Conservation (phyloP, 1,140 invertebrate species). For the Cyphomyrmex costatus region DNA sequence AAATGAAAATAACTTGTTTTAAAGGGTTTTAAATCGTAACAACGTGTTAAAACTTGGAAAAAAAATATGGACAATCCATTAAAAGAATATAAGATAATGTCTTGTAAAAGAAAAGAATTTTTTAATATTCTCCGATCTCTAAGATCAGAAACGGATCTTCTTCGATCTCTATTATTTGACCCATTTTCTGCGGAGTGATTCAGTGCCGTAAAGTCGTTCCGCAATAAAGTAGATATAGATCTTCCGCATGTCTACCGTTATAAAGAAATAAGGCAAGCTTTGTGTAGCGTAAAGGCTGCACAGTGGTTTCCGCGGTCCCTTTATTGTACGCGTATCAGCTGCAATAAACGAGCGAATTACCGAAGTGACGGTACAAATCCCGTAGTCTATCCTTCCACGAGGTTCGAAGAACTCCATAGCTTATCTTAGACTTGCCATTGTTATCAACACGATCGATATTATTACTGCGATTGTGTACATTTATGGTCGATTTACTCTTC, state of each 20-base stretch:
- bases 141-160: slow-evolving; percentile 8
- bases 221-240: slow-evolving; percentile 31
- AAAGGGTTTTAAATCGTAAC: background rate
- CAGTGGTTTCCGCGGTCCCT: slow-evolving; percentile 15
- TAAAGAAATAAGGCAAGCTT: slow-evolving; percentile 48
- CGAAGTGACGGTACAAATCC: slow-evolving; percentile 39
- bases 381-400: background rate
- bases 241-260: slow-evolving; percentile 28
- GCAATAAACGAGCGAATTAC: slow-evolving; percentile 46
- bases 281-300: slow-evolving; percentile 36
- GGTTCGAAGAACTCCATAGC: slow-evolving; percentile 24
- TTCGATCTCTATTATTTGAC: slow-evolving; percentile 34
- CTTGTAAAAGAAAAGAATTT: background rate
- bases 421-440: slow-evolving; percentile 38
- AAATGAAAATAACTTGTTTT: background rate
- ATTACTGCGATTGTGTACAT: slow-evolving; percentile 24
- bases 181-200: slow-evolving; percentile 1
- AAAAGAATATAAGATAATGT: no score
- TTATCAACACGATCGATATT: slow-evolving; percentile 54
- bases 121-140: background rate
- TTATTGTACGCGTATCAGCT: slow-evolving; percentile 42
- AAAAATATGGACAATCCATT: background rate
- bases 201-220: slow-evolving; percentile 30
- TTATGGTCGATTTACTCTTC: slow-evolving; percentile 2
- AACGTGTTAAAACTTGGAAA: background rate